A percentile compares a stretch with the other conserved stretches of the same genome.
Evolutionary conservation across 1,140 invertebrate species (phyloP).

Genomic region (Glossosoma conforme): DNA sequence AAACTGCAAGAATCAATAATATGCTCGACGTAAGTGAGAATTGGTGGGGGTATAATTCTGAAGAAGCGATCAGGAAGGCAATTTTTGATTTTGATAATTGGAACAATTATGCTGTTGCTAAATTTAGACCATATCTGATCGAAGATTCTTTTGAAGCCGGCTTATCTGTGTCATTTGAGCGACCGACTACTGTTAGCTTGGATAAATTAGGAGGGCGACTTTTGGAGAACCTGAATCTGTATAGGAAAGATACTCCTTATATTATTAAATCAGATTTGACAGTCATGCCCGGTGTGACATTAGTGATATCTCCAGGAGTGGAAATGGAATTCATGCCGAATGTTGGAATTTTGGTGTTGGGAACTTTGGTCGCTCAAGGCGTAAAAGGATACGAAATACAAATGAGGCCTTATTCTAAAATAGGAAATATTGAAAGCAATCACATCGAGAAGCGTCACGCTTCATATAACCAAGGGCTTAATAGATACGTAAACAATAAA

Average conservation of each 20-base stretch:
- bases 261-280: conserved; percentile 88
- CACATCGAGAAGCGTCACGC: conserved; percentile 41
- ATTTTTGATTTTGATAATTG: conserved; percentile 99
- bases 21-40: conserved; percentile 86
- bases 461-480: conserved; percentile 27
- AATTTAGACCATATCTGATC: conserved; percentile 81
- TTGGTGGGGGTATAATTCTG: conserved; percentile 88
- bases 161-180: conserved; percentile 64
- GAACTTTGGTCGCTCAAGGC: conserved; percentile 83
- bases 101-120: conserved; percentile 94
- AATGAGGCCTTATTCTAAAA: conserved; percentile 66
- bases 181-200: conserved; percentile 52
- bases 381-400: conserved; percentile 72
- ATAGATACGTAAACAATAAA: conserved; percentile 37
- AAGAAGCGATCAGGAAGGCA: conserved; percentile 66
- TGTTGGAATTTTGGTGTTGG: conserved; percentile 94
- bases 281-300: conserved; percentile 86
- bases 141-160: conserved; percentile 70
- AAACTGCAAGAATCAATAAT: conserved; percentile 82
- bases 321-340: conserved; percentile 92
- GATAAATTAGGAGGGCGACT: conserved; percentile 82
- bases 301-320: conserved; percentile 87
- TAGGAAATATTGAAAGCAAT: conserved; percentile 41
- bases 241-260: conserved; percentile 67
- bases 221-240: conserved; percentile 65